A percentile compares a stretch with the other conserved stretches of the same genome.
phyloP scores from a whole-genome alignment of 2,888 invertebrate genomes.

The Thera obeliscata region DNA sequence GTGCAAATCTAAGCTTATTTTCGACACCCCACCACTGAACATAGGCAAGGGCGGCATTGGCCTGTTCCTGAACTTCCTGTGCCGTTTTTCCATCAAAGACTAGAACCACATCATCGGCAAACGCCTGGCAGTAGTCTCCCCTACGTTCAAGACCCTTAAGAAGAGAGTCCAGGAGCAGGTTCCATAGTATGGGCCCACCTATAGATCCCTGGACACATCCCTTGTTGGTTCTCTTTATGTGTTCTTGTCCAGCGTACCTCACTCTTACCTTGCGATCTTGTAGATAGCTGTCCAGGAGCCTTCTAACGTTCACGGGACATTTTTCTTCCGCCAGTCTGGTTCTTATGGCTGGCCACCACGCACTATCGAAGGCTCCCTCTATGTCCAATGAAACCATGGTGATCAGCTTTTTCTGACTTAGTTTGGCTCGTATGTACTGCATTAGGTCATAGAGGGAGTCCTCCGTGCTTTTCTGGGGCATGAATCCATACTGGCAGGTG shows the following conservation, averaged over 20 bases:
- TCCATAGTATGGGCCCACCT: constrained; percentile 30
- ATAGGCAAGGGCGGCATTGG: constrained; percentile 34
- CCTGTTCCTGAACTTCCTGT: constrained; percentile 10
- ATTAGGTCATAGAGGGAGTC: constrained; percentile 12
- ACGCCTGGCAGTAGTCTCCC: constrained; percentile 27
- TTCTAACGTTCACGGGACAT: constrained; percentile 13
- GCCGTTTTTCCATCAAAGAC: constrained; percentile 27
- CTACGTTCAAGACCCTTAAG: not conserved
- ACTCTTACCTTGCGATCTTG: constrained; percentile 15
- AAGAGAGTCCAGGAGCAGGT: constrained; percentile 34
- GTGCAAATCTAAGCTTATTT: constrained; percentile 18
- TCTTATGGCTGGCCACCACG: constrained; percentile 21
- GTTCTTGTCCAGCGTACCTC: constrained; percentile 30
- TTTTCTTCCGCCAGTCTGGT: constrained; percentile 20
- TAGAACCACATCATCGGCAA: constrained; percentile 27
- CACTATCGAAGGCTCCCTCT: not conserved
- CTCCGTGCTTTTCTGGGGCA: constrained; percentile 20
- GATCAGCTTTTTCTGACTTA: constrained; percentile 4
- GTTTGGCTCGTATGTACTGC: not conserved
- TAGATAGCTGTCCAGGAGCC: constrained; percentile 26
- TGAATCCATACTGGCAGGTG: constrained; percentile 9
- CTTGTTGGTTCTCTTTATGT: not conserved
- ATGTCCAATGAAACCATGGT: constrained; percentile 7
- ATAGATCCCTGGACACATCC: constrained; percentile 13
- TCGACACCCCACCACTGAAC: constrained; percentile 18